Evolutionary conservation across 2,797 vertebrate genomes (phyloP).

Genomic region (Acanthurus leucopareius): DNA sequence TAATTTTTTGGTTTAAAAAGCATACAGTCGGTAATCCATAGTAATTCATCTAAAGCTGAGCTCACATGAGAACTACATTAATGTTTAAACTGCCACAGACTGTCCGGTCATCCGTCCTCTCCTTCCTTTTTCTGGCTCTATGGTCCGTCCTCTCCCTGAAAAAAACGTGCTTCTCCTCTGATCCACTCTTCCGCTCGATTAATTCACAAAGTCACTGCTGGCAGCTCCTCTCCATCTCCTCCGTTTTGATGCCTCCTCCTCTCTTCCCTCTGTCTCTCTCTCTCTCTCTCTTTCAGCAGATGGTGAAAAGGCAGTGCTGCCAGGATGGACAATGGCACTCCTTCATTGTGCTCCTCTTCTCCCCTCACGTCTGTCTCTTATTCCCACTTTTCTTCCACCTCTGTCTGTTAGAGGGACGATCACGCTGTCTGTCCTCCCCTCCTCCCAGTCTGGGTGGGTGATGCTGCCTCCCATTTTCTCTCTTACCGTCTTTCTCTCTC

Average conservation of each 20-base stretch:
- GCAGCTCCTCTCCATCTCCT: conserved; percentile 76
- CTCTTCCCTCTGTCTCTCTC: conserved; percentile 41
- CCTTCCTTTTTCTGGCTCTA: conserved; percentile 66
- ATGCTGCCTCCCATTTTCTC: conserved; percentile 77
- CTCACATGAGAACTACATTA: conserved; percentile 70
- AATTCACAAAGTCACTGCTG: conserved; percentile 84
- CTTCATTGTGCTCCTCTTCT: conserved; percentile 85
- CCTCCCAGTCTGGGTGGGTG: conserved; percentile 78
- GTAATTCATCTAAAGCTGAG: conserved; percentile 64
- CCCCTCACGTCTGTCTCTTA: conserved; percentile 78
- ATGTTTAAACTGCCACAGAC: conserved; percentile 77
- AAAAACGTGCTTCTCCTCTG: conserved; percentile 79
- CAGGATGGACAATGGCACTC: conserved; percentile 78
- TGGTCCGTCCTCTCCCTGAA: conserved; percentile 80
- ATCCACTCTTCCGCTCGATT: conserved; percentile 80
- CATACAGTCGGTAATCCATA: conserved; percentile 71
- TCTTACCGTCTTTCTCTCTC: conserved; percentile 49
- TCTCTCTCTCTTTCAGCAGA: conserved; percentile 69
- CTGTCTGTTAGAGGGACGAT: conserved; percentile 78
- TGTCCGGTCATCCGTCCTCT: conserved; percentile 72
- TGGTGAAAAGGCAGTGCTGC: conserved; percentile 75
- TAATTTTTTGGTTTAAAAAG: conserved; percentile 70
- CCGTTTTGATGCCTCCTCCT: conserved; percentile 70
- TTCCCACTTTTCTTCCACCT: conserved; percentile 79
- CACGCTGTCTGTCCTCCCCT: conserved; percentile 79